Evolutionary conservation across 2,888 invertebrate genomes (phyloP).

Genomic region (Drosophila rellima): DNA sequence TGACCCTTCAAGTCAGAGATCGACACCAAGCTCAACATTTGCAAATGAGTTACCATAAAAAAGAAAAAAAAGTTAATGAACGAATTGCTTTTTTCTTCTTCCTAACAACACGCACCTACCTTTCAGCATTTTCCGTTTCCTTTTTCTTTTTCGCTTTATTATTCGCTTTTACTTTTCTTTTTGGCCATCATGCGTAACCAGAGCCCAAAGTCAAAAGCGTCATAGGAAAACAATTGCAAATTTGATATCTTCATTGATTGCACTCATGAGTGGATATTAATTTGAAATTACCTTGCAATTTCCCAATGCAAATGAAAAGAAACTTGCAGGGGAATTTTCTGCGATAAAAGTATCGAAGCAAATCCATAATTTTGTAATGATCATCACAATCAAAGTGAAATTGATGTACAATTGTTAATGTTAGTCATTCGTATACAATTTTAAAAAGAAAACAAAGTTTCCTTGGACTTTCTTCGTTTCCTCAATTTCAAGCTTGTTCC

Average conservation of each 20-base stretch:
- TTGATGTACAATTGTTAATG: too few relatives aligned
- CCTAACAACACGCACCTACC: constrained; percentile 57
- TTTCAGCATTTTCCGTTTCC: constrained; percentile 43
- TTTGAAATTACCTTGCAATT: constrained; percentile 19
- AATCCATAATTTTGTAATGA: constrained; percentile 19
- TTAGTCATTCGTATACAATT: too few relatives aligned
- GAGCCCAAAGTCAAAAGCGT: constrained; percentile 18
- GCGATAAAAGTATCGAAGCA: constrained; percentile 7
- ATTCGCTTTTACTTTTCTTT: constrained; percentile 69
- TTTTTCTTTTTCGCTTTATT: constrained; percentile 18
- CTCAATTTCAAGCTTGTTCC: not conserved
- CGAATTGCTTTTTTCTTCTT: constrained; percentile 15
- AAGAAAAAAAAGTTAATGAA: constrained; percentile 60
- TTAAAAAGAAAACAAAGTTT: too few relatives aligned
- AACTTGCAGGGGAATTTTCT: constrained; percentile 9
- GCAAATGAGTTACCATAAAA: constrained; percentile 14
- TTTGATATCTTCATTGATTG: not conserved
- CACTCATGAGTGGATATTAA: constrained; percentile 1
- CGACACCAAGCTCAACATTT: constrained; percentile 5
- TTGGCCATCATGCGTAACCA: constrained; percentile 69
- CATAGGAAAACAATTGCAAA: constrained; percentile 14
- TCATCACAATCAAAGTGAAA: too few relatives aligned
- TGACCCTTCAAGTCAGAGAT: constrained; percentile 11
- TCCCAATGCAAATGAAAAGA: constrained; percentile 6
- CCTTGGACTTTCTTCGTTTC: too few relatives aligned